Base-by-base conservation (phyloP, 2,797 vertebrate genomes). In the Falco concolor region DNA sequence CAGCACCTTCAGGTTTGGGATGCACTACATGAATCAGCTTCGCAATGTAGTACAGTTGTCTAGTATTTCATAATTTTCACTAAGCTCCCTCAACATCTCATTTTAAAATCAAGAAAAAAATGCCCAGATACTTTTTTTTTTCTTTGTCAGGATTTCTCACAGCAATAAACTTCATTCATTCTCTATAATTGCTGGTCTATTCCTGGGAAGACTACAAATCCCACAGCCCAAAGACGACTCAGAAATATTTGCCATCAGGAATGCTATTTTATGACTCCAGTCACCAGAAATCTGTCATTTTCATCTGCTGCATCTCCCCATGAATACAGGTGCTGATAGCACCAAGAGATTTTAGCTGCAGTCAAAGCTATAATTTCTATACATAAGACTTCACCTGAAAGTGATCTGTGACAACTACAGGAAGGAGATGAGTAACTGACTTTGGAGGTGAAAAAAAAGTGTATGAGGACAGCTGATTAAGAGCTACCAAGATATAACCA, bases 321-420 rank as follows among this genome's bases (percentile, higher is more conserved):
- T 59, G 34, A 95, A 36, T 60, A 80, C 30, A 80, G 17, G 23
- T 23, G 2, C 60, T 84, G 82, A 78, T 81, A 93, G 77, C 60
- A 83, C 53, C 36, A 84, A 85, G 17, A 47, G 10, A 59, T 84
- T 96, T 93, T 78, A 94, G 45, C 44, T 94, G 73, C 92, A 95
- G 70, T 89, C 83, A 93, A 76, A 93, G 54, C 89, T 88, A 5
- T 61, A 72, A 95, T 95, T 96, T 96, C 53, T 74, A 52, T 38
- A 92, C 38, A 27, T 16, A 85, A 84, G 40, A 91, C 88, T 96
- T 95, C 53, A 44, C 80, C 92, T 93, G 77, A 27, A 94, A 97
- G 81, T 83, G 54, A 96, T 78, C 86, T 10, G 5, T 67, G 47
- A 88, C 70, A 96, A 23, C 63, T 78, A 23, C 25, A 85, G 74